Evolutionary conservation across 2,888 invertebrate species (phyloP).

Genomic region (Eulithis testata): DNA sequence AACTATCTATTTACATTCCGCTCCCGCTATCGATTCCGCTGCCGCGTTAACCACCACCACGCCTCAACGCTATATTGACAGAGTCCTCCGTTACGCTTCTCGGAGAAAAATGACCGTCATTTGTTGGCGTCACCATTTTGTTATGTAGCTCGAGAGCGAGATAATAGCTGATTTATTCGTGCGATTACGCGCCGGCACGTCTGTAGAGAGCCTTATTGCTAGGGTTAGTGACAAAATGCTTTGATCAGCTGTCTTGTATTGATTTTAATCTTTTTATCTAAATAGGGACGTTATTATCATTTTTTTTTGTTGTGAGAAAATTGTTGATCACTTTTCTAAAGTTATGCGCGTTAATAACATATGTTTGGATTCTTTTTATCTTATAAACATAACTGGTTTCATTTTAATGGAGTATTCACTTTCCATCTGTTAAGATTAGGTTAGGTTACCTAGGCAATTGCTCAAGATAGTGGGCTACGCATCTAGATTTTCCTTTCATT

Average conservation of each 20-base stretch:
- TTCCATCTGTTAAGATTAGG: no score
- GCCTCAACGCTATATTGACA: slow-evolving; percentile 77
- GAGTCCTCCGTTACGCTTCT: slow-evolving; percentile 80
- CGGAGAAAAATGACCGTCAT: slow-evolving; percentile 81
- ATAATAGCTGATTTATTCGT: slow-evolving; percentile 81
- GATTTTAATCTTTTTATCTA: slow-evolving; percentile 21
- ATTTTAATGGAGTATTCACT: no score
- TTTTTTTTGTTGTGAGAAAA: not conserved
- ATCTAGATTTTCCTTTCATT: no score
- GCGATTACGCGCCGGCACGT: slow-evolving; percentile 63
- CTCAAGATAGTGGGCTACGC: no score
- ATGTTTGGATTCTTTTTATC: no score
- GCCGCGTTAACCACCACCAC: slow-evolving; percentile 38
- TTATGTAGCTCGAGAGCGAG: slow-evolving; percentile 81
- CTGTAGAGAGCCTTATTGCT: slow-evolving; percentile 36
- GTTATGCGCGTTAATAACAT: no score
- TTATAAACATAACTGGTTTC: no score
- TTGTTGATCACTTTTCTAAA: not conserved
- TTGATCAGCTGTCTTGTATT: slow-evolving; percentile 19
- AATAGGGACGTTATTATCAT: not conserved
- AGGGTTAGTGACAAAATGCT: slow-evolving; percentile 35
- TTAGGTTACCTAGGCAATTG: no score
- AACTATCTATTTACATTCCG: no score
- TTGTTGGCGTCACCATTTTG: slow-evolving; percentile 82
- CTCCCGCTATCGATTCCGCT: not conserved